phyloP scores from a whole-genome alignment of 2,797 vertebrate genomes.

The Brachyrhaphis roseni region DNA sequence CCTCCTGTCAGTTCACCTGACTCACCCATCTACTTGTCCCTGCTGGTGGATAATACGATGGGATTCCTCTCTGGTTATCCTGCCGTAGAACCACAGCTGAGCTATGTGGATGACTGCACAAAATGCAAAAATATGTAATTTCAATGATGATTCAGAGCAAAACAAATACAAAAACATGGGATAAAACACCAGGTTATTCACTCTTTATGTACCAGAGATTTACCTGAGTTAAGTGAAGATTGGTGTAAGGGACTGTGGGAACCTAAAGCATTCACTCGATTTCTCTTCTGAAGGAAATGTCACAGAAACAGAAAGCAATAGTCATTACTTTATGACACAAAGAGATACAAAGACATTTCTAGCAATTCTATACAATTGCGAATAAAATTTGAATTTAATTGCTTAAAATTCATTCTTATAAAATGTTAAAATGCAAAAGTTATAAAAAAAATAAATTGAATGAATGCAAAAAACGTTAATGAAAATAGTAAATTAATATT shows the following conservation, averaged over 20 bases:
- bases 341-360: background rate
- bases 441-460: background rate
- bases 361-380: background rate
- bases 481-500: background rate
- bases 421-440: background rate
- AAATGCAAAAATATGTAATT: background rate
- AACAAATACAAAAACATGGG: background rate
- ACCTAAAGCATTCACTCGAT: constrained; percentile 92
- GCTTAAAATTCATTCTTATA: background rate
- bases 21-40: constrained; percentile 97
- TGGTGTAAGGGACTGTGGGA: constrained; percentile 95
- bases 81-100: constrained; percentile 97
- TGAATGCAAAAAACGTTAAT: background rate
- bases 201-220: background rate
- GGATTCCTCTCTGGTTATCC: constrained; percentile 96
- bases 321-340: background rate
- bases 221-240: constrained; percentile 92
- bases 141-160: background rate
- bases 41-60: constrained; percentile 96
- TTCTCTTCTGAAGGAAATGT: constrained; percentile 88
- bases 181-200: background rate
- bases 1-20: background rate
- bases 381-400: background rate
- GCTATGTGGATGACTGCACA: constrained; percentile 94
- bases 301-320: constrained; percentile 7